phyloP scores from a whole-genome alignment of 2,797 vertebrate species.

The Lemur catta region DNA sequence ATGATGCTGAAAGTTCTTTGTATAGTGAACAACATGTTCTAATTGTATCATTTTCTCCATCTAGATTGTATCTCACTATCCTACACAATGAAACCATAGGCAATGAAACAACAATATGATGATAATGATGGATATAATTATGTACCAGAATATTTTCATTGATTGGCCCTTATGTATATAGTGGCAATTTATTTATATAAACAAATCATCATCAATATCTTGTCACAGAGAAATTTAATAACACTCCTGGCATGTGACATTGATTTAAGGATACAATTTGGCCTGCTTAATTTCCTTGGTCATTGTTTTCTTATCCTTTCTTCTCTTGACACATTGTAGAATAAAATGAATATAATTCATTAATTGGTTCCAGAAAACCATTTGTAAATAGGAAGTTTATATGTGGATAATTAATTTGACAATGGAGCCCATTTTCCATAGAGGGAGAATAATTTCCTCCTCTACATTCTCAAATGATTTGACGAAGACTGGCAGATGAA shows the following conservation, averaged over 20 bases:
- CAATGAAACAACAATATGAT: background rate
- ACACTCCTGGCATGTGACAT: background rate
- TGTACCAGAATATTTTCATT: background rate
- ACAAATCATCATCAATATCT: background rate
- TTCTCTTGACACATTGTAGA: background rate
- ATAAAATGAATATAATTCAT: constrained; percentile 62
- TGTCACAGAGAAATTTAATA: constrained; percentile 30
- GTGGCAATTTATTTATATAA: background rate
- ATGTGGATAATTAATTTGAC: constrained; percentile 65
- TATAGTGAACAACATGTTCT: background rate
- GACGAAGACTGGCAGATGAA: constrained; percentile 39
- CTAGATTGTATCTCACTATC: background rate
- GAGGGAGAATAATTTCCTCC: constrained; percentile 41
- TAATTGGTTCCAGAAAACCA: constrained; percentile 42
- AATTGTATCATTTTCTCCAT: background rate
- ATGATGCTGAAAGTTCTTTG: background rate
- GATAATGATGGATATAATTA: background rate
- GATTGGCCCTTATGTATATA: background rate
- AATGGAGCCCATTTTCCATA: constrained; percentile 36
- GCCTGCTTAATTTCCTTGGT: constrained; percentile 16
- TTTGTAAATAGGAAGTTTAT: constrained; percentile 42
- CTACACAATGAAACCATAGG: background rate
- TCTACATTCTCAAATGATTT: constrained; percentile 44
- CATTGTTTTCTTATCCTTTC: constrained; percentile 44
- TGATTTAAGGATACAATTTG: constrained; percentile 6